A percentile compares a stretch with the other conserved stretches of the same genome.
phyloP scores from a whole-genome alignment of 2,888 invertebrate species.

The Sphaeridia pumilis region DNA sequence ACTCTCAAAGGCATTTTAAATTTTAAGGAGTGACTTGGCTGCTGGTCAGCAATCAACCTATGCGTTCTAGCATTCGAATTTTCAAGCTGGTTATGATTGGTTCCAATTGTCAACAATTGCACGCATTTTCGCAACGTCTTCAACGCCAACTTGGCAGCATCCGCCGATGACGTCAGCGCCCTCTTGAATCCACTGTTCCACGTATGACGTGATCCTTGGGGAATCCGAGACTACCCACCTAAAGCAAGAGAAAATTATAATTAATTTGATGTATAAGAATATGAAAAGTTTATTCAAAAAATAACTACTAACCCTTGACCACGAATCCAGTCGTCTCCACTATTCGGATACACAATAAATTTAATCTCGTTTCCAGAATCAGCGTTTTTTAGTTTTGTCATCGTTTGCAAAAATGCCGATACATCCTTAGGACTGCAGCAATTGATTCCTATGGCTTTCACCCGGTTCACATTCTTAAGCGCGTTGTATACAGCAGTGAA shows the following conservation, averaged over 20 bases:
- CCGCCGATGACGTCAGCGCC: slow-evolving; percentile 73
- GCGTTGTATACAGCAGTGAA: slow-evolving; percentile 57
- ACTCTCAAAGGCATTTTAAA: too few relatives aligned
- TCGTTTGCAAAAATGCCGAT: slow-evolving; percentile 46
- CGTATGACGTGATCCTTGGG: slow-evolving; percentile 57
- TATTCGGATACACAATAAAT: slow-evolving; percentile 83
- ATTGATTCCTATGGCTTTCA: slow-evolving; percentile 80
- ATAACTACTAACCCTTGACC: slow-evolving; percentile 38
- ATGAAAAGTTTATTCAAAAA: slow-evolving; percentile 4
- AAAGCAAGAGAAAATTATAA: slow-evolving; percentile 4
- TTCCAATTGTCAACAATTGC: slow-evolving; percentile 13
- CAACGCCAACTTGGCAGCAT: slow-evolving; percentile 76
- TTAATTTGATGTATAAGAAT: slow-evolving; percentile 6
- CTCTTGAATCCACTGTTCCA: slow-evolving; percentile 65
- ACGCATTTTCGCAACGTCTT: slow-evolving; percentile 60
- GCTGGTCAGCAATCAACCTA: too few relatives aligned
- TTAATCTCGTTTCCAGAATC: slow-evolving; percentile 45
- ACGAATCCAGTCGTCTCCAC: slow-evolving; percentile 68
- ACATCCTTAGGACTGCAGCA: slow-evolving; percentile 63
- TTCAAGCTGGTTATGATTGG: background rate
- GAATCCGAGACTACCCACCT: slow-evolving; percentile 51
- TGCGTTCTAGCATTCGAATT: too few relatives aligned
- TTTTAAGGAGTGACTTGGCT: too few relatives aligned
- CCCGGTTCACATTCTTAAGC: slow-evolving; percentile 50
- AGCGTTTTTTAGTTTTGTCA: slow-evolving; percentile 26